phyloP scores from a whole-genome alignment of 2,888 invertebrate species.

The Nesidiocoris tenuis region DNA sequence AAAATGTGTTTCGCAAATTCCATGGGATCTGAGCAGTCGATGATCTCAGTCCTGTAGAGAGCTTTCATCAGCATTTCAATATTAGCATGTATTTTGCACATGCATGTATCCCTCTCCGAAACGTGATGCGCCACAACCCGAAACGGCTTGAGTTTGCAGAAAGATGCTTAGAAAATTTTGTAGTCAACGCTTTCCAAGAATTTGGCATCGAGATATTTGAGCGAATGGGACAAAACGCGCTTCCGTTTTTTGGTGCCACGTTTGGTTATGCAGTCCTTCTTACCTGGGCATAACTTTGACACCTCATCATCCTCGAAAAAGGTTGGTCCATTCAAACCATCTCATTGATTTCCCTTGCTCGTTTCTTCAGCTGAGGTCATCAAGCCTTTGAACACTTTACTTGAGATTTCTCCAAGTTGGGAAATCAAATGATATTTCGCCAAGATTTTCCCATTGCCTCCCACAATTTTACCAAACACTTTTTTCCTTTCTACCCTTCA shows the following conservation, averaged over 20 bases:
- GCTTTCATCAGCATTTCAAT: constrained; percentile 30
- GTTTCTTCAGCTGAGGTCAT: constrained; percentile 7
- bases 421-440: constrained; percentile 22
- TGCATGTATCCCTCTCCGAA: constrained; percentile 38
- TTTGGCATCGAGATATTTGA: constrained; percentile 19
- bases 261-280: constrained; percentile 36
- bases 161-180: constrained; percentile 26
- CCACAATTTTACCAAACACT: constrained; percentile 20
- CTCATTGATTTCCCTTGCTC: constrained; percentile 15
- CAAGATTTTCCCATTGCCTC: constrained; percentile 17
- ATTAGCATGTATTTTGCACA: constrained; percentile 37
- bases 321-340: constrained; percentile 5
- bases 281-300: constrained; percentile 37
- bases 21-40: constrained; percentile 16
- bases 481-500: constrained; percentile 22
- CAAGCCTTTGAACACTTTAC: constrained; percentile 18
- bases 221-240: constrained; percentile 11
- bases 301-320: constrained; percentile 44
- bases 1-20: constrained; percentile 31
- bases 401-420: constrained; percentile 24
- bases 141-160: constrained; percentile 45
- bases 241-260: constrained; percentile 38
- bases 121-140: constrained; percentile 41
- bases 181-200: constrained; percentile 19
- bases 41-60: constrained; percentile 12